Conservation (phyloP, 2,797 vertebrate genomes). For the Columba guinea region DNA sequence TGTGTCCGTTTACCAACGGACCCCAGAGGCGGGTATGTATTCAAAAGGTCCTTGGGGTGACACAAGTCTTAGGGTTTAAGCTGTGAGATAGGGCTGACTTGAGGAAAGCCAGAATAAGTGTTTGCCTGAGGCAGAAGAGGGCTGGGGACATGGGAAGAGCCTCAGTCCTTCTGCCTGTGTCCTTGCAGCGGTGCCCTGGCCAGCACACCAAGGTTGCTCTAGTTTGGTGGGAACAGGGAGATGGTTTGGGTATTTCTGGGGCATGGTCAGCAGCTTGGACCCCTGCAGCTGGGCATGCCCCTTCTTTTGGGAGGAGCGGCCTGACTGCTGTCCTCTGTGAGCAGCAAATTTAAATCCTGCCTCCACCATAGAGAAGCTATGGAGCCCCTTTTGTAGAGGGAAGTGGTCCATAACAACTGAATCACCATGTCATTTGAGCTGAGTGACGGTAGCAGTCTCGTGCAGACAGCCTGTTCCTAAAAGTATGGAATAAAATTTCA, state of each 20-base stretch:
- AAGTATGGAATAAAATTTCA: not conserved
- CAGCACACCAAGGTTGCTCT: not conserved
- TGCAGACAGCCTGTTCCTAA: not conserved
- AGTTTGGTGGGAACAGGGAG: not conserved
- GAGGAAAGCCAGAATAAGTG: not conserved
- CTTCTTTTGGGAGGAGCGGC: not conserved
- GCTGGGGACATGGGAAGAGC: not conserved
- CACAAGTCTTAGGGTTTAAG: not conserved
- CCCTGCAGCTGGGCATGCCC: not conserved
- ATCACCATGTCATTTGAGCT: rapidly evolving
- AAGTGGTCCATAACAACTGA: not conserved
- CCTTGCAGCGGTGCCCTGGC: not conserved
- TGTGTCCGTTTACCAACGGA: constrained; percentile 92
- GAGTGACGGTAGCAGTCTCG: not conserved
- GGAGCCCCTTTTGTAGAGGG: not conserved
- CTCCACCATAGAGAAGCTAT: rapidly evolving
- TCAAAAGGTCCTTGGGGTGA: not conserved
- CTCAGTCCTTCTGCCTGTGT: not conserved
- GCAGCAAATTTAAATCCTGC: not conserved
- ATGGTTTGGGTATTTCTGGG: not conserved
- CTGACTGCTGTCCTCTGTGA: not conserved
- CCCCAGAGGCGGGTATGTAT: constrained; percentile 91
- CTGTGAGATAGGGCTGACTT: not conserved
- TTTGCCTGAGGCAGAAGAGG: not conserved
- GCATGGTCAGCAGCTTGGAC: not conserved